Base-by-base conservation (phyloP, 2,888 invertebrate species). In the Drosophila mercatorum region DNA sequence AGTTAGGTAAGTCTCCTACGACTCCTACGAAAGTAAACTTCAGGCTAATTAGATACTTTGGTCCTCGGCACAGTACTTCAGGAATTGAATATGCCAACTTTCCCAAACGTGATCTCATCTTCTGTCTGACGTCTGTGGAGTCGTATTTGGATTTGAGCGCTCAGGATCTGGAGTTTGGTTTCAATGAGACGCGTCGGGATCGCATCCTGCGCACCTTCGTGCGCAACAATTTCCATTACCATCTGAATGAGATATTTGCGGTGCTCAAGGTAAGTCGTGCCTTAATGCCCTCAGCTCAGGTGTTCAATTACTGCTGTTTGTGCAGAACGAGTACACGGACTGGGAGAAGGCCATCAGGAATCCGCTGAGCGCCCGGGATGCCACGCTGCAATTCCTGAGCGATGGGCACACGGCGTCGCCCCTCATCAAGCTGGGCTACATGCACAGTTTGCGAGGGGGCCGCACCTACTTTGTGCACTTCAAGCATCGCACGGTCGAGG, bases 351-450 rank as follows among this genome's bases (percentile, higher is more conserved):
- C 97, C 3, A 96, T 97, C 81, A 96, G 97, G 89, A 97, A 97
- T 92, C 97, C 97, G 75, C 94, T 96, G 91, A 96, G 96, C 92
- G 97, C 97, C 78, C 95, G 97, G 89, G 98, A 96, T 92, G 97
- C 96, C 62, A 95, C 97, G 28, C 94, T 98, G 73, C 96, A 97
- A 92, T 96, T 98, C 71, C 94, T 98, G 61, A 97, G 98, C 89
- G 98, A 98, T 92, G 98, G 98, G 0, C 96, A 98, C 83, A 97
- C 97, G 60, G 97, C 97, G 0, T 97, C 98, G 11, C 98, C 98
- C 17, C 81, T 93, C n/a, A 95, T 97, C 68, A 94, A 96, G 83
- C 94, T 97, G 63, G 97, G 96, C 0, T 96, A 96, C 84, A 94
- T 97, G 67, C 97, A 97, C 92, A 96, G 97, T 40, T 93, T 96